Conservation (phyloP, 2,888 invertebrate genomes). For the Limnephilus auricula region DNA sequence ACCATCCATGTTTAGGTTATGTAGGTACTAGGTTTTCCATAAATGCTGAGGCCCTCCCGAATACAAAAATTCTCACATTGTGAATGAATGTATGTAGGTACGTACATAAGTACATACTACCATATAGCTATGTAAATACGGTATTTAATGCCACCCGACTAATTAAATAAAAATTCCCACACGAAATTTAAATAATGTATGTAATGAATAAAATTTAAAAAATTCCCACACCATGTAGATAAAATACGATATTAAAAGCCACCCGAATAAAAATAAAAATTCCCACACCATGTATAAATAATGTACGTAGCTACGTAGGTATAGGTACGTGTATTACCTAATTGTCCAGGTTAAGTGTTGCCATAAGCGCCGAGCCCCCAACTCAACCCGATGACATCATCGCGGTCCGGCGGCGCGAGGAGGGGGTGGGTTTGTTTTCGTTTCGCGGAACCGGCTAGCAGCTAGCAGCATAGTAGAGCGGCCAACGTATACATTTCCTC, state of each 20-base stretch:
- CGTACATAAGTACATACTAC: no score
- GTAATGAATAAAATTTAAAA: no score
- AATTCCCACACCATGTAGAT: no score
- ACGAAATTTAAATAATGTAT: no score
- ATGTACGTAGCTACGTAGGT: background rate
- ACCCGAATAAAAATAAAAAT: background rate
- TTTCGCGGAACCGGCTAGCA: constrained; percentile 17
- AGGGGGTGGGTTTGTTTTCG: constrained; percentile 40
- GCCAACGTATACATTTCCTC: background rate
- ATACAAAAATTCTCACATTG: no score
- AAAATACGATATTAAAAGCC: background rate
- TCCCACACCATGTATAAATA: background rate
- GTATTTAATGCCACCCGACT: no score
- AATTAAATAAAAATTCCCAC: no score
- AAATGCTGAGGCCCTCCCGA: no score
- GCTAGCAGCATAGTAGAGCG: background rate
- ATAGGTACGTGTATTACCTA: background rate
- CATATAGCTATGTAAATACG: no score
- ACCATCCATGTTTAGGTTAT: no score
- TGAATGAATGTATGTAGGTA: no score
- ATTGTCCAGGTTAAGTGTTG: background rate
- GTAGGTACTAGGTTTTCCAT: no score
- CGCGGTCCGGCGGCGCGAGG: background rate
- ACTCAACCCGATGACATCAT: background rate
- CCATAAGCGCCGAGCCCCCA: constrained; percentile 10